phyloP scores from a whole-genome alignment of 2,113 vertebrate genomes.

The Carassius gibelio region DNA sequence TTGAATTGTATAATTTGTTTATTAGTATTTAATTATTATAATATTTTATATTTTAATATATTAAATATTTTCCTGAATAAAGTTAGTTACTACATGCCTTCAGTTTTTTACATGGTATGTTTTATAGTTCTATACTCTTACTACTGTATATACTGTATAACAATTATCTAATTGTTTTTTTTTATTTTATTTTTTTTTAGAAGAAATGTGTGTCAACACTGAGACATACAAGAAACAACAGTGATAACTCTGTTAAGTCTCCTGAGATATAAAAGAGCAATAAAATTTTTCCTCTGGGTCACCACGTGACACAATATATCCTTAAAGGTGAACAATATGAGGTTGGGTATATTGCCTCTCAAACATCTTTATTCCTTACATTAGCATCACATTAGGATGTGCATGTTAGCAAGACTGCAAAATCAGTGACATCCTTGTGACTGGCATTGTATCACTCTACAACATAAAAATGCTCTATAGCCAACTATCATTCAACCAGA shows the following conservation, averaged over 20 bases:
- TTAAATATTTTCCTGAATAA: neutral
- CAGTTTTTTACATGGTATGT: neutral
- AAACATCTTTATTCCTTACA: too few species aligned
- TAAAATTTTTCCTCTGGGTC: too few species aligned
- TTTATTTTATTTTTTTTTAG: neutral
- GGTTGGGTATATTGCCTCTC: too few species aligned
- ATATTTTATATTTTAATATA: too few species aligned
- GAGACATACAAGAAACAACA: neutral
- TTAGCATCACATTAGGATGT: too few species aligned
- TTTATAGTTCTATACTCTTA: neutral
- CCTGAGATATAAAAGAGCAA: neutral
- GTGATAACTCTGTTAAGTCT: neutral
- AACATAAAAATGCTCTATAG: neutral
- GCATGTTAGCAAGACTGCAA: neutral
- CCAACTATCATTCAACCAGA: neutral
- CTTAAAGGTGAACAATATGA: too few species aligned
- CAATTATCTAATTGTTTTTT: neutral
- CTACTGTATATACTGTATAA: neutral
- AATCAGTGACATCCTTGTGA: neutral
- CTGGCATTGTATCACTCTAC: too few species aligned
- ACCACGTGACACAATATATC: too few species aligned
- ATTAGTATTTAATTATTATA: too few species aligned
- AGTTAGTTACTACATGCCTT: neutral
- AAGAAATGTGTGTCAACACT: neutral
- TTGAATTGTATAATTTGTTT: too few species aligned